These are phyloP conservation scores for Piezodorus guildinii DNA, from an alignment of 1,140 invertebrate genomes.

Conservation along the genomic window DNA sequence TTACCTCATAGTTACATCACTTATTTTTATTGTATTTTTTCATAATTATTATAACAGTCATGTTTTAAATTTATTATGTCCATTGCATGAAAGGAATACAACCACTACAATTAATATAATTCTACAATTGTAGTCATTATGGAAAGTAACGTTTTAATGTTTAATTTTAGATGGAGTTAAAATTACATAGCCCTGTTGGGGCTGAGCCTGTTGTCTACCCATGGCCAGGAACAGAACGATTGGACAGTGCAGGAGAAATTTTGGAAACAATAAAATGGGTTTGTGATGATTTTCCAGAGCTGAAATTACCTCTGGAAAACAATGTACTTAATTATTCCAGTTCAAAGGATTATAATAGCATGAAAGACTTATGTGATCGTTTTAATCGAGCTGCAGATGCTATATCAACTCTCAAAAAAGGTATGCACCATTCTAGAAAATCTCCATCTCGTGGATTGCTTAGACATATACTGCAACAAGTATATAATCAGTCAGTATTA, in stretches of 20 bases:
- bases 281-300: slow-evolving; percentile 4
- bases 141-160: too few relatives aligned
- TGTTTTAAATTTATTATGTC: too few relatives aligned
- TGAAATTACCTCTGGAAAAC: slow-evolving; percentile 18
- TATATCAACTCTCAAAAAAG: slow-evolving; percentile 42
- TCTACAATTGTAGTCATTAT: too few relatives aligned
- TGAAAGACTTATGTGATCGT: slow-evolving; percentile 85
- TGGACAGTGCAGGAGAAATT: slow-evolving; percentile 10
- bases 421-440: slow-evolving; percentile 6
- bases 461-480: slow-evolving; percentile 89
- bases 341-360: slow-evolving; percentile 72
- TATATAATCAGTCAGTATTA: slow-evolving; percentile 89
- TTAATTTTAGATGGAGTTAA: slow-evolving; percentile 18
- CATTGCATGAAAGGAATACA: too few relatives aligned
- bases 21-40: too few relatives aligned
- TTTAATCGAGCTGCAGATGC: slow-evolving; percentile 92
- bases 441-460: slow-evolving; percentile 62
- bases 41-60: too few relatives aligned
- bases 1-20: too few relatives aligned
- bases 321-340: slow-evolving; percentile 13
- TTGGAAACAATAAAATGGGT: slow-evolving; percentile 11
- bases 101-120: too few relatives aligned
- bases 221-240: slow-evolving; percentile 1
- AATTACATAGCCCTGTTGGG: slow-evolving; percentile 16
- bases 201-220: slow-evolving; percentile 13